Percentiles rank a stretch among this genome's conserved stretches.
Conservation (phyloP, 2,797 vertebrate genomes). For the Sciurus vulgaris region DNA sequence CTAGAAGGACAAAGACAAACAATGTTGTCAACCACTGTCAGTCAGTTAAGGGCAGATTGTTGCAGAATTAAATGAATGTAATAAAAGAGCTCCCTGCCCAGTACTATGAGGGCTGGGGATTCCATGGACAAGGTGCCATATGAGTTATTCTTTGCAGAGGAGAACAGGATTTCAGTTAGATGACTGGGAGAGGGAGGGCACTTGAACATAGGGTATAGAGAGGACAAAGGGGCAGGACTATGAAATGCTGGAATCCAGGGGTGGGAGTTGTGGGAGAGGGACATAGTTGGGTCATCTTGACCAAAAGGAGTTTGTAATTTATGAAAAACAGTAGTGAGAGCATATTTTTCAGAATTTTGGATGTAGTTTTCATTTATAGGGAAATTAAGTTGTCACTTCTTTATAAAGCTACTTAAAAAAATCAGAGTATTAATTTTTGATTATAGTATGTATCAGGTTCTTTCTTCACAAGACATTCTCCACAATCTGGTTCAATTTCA, state of each 20-base stretch:
- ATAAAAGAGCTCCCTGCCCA: neutral
- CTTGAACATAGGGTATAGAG: neutral
- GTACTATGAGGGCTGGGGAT: neutral
- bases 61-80: neutral
- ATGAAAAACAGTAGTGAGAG: neutral
- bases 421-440: slow-evolving; percentile 4
- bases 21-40: neutral
- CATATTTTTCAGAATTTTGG: neutral
- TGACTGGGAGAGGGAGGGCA: neutral
- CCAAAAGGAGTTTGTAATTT: neutral
- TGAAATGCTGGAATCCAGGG: neutral
- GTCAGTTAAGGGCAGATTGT: neutral
- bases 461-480: neutral
- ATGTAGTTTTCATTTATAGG: neutral
- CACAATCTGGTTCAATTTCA: neutral
- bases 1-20: neutral
- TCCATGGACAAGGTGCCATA: too few species aligned
- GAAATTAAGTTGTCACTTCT: neutral
- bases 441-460: neutral
- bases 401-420: neutral
- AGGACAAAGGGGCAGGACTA: neutral
- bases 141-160: neutral
- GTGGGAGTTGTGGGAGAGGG: too few species aligned
- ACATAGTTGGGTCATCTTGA: neutral
- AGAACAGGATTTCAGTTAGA: neutral